phyloP scores from a whole-genome alignment of 2,113 vertebrate genomes.

The Oryzias curvinotus region DNA sequence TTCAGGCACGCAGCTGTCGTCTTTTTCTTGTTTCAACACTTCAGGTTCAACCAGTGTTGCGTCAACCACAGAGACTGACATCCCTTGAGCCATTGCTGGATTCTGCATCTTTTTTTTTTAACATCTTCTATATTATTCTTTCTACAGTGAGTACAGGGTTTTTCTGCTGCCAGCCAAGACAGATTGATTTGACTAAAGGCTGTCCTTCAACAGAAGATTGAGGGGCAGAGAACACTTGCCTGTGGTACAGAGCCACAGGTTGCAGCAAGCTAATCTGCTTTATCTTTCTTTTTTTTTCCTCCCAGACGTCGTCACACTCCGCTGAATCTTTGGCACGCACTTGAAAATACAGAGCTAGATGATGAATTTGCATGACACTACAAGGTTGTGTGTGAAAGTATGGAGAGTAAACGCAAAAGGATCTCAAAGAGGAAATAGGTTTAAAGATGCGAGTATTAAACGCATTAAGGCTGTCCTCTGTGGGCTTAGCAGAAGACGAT shows the following conservation, averaged over 20 bases:
- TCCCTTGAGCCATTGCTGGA: not conserved
- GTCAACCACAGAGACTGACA: not conserved
- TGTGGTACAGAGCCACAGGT: constrained; percentile 30
- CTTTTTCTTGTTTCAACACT: not conserved
- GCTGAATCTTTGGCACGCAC: constrained; percentile 35
- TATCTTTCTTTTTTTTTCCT: constrained; percentile 47
- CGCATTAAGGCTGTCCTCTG: constrained; percentile 12
- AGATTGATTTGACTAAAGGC: constrained; percentile 16
- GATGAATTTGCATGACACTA: constrained; percentile 22
- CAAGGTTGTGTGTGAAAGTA: constrained; percentile 7
- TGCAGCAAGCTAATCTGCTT: constrained; percentile 47
- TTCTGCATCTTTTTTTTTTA: not conserved
- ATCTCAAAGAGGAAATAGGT: not conserved
- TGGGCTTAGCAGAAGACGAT: constrained; percentile 4
- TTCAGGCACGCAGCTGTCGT: not conserved
- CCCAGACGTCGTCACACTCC: constrained; percentile 43
- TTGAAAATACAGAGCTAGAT: constrained; percentile 23
- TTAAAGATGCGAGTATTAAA: constrained; percentile 11
- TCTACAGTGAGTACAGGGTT: constrained; percentile 1
- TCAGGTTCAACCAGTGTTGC: not conserved
- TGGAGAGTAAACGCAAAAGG: constrained; percentile 13
- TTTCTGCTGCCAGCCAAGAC: constrained; percentile 1
- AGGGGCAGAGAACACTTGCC: constrained; percentile 2
- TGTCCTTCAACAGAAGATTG: too few species aligned
- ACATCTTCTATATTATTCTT: constrained; percentile 33